Base-by-base conservation (phyloP, 2,797 vertebrate genomes). In the Alca torda region DNA sequence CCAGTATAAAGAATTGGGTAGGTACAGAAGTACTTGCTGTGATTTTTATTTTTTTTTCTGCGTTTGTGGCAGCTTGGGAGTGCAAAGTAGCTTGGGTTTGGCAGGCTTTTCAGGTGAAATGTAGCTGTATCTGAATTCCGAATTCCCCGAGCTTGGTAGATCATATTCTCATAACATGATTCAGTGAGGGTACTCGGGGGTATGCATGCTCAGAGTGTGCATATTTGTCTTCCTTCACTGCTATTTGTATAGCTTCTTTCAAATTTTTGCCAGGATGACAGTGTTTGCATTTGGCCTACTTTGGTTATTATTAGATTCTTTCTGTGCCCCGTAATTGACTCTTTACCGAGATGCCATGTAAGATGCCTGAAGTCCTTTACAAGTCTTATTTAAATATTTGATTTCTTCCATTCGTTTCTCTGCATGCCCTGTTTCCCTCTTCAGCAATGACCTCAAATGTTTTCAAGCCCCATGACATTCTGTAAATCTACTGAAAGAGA, bases 151-250 rank as follows among this genome's bases (percentile, higher is more conserved):
- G 50, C 90, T 86, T 82, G 54, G 93, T 95, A 94, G 96, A 89
- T 89, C 45, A 54, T 82, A 91, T 82, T 87, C 91, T 95, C 78
- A n/a, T 28, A 67, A 87, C 8, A 17, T 91, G 67, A 85, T 84
- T 92, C 59, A 94, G 73, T 84, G 80, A 60, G 56, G 68, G 54
- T 72, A 41, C 95, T 84, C 64, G 33, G 50, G 82, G 89, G 64
- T 88, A 76, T 75, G 77, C 82, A 86, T 88, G 86, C 88, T 97
- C 54, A 4, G 64, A 74, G 57, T 80, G 76, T 96, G 82, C 73
- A 90, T 97, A 97, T 98, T 98, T 98, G 96, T 91, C 97, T 97
- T 98, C 86, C 67, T 93, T 95, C 91, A 73, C 64, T 97, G 96
- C 95, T 98, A 94, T 98, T 98, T 98, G 95, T 97, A 93, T 45